Base-by-base conservation (phyloP, 2,113 vertebrate species). In the Meles meles region DNA sequence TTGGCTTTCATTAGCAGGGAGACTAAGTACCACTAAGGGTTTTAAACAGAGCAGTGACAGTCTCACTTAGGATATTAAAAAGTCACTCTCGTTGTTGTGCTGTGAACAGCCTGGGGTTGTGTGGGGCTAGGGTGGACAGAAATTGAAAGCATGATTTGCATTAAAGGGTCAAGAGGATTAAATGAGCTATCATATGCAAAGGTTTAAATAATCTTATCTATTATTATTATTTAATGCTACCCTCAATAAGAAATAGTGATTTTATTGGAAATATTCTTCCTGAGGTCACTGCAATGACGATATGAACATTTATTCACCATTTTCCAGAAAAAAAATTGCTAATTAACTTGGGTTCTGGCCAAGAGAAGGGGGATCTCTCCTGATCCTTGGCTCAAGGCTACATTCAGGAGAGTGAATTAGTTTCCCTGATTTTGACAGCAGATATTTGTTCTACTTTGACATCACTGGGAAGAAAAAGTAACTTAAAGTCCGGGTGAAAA, bases 211-310 rank as follows among this genome's bases (percentile, higher is more conserved):
- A 44, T 72, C 10, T 72, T 65, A 82, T 39, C 13, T 93, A 6
- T 88, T 85, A 88, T 49, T 77, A 17, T 49, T 88, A 21, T 17
- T 39, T 61, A 71, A 77, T 95, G 49, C 29, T 82, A 42, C 87
- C 42, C 94, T 86, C 14, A 77, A 31, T 67, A 65, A 49, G 59
- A 96, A 95, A 69, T 27, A 81, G 49, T 44, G 65, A 71, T 88
- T 84, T 94, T 84, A 87, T 76, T 84, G 71, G 83, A 97, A 95
- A 95, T 18, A 31, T 79, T 77, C 82, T 85, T 25, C 59, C 31
- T 80, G 29, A 42, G 37, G 39, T 80, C 57, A 44, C 31, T 92
- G 14, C 83, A 76, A 63, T 61, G 37, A 72, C 86, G 71, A 86
- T 81, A 52, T 17, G 49, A 52, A 27, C 3, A 37, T 39, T 93